phyloP scores from a whole-genome alignment of 2,797 vertebrate genomes.

The Parauchenoglanis punctatus region DNA sequence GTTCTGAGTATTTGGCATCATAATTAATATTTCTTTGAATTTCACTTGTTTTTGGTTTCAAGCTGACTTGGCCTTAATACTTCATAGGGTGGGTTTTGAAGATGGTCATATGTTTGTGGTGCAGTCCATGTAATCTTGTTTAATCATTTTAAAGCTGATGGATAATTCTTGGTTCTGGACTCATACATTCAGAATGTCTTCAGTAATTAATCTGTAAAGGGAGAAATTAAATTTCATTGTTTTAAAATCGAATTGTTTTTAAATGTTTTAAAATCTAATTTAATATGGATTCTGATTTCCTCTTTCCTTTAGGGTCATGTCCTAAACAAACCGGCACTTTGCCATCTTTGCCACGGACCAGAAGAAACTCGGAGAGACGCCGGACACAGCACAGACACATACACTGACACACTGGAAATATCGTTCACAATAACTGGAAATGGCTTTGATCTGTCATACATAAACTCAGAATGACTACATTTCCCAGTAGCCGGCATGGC shows the following conservation, averaged over 20 bases:
- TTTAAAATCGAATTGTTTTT: slow-evolving; percentile 16
- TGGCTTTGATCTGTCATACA: slow-evolving; percentile 48
- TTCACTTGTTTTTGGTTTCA: background rate
- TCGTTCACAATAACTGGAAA: slow-evolving; percentile 55
- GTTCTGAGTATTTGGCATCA: background rate
- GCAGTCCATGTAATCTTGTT: background rate
- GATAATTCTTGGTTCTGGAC: slow-evolving; percentile 1
- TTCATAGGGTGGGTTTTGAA: background rate
- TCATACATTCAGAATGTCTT: background rate
- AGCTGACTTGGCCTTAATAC: background rate
- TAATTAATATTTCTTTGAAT: background rate
- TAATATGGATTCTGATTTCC: slow-evolving; percentile 21
- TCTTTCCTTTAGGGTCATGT: slow-evolving; percentile 52
- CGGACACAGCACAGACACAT: slow-evolving; percentile 36
- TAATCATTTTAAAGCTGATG: background rate
- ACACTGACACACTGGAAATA: slow-evolving; percentile 54
- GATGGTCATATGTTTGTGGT: background rate
- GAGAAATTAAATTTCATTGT: slow-evolving; percentile 1
- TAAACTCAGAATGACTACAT: slow-evolving; percentile 45
- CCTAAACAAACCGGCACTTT: slow-evolving; percentile 40
- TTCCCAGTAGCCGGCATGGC: slow-evolving; percentile 40
- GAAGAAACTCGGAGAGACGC: slow-evolving; percentile 34
- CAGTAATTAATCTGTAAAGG: background rate
- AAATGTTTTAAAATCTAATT: slow-evolving; percentile 5
- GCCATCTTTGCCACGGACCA: slow-evolving; percentile 10